Evolutionary conservation across 2,888 invertebrate species (phyloP).

Genomic region (Pseudolycoriella hygida): DNA sequence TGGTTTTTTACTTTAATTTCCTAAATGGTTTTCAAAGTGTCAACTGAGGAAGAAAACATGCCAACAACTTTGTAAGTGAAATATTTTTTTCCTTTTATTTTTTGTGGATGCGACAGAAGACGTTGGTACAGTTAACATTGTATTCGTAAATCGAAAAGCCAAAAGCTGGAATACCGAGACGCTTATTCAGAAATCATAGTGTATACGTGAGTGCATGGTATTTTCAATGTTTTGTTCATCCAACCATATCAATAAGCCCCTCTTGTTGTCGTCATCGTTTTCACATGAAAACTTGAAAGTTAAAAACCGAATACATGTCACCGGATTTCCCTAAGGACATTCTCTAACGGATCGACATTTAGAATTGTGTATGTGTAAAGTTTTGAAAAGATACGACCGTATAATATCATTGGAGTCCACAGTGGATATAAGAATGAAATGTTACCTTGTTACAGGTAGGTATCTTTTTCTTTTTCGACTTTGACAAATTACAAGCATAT

Average conservation of each 20-base stretch:
- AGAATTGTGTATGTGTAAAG: too few relatives aligned
- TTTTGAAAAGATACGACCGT: too few relatives aligned
- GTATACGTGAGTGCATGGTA: not conserved
- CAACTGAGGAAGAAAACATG: not conserved
- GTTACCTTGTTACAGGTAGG: too few relatives aligned
- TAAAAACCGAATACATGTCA: conserved; percentile 1
- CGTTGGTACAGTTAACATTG: too few relatives aligned
- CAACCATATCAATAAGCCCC: not conserved
- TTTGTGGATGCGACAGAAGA: not conserved
- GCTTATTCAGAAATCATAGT: too few relatives aligned
- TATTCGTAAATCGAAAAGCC: too few relatives aligned
- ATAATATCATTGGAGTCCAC: too few relatives aligned
- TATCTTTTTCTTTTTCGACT: too few relatives aligned
- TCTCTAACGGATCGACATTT: not conserved
- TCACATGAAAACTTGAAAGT: not conserved
- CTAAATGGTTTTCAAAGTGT: not conserved
- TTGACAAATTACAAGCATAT: too few relatives aligned
- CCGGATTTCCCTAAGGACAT: not conserved
- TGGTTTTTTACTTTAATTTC: not conserved
- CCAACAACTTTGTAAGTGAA: not conserved
- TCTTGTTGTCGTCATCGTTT: not conserved
- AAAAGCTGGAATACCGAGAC: too few relatives aligned
- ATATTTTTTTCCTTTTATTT: not conserved
- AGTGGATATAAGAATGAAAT: too few relatives aligned
- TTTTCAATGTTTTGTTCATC: not conserved